Percentiles rank a stretch among this genome's conserved stretches.
These are phyloP conservation scores for Hippocampus mohnikei DNA, from an alignment of 2,113 vertebrate species.

Conservation along the genomic window DNA sequence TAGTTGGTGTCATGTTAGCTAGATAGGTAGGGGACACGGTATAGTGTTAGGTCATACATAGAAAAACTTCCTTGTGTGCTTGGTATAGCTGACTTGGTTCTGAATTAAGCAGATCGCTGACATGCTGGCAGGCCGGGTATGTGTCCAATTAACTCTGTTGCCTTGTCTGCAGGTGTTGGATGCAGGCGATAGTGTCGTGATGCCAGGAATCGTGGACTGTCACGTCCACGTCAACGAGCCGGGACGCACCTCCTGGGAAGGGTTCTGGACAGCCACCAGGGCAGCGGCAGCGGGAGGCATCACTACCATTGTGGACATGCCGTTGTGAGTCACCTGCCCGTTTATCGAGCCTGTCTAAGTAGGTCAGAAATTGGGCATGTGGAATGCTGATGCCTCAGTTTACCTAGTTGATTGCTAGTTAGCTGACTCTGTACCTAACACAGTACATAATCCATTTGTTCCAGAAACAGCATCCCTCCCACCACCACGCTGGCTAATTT, in stretches of 20 bases:
- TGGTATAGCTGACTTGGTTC: neutral
- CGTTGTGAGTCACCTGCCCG: conserved; percentile 61
- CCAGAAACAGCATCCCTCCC: conserved; percentile 76
- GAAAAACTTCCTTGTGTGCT: too few species aligned
- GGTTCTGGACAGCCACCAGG: conserved; percentile 75
- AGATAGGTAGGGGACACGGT: too few species aligned
- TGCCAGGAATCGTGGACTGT: conserved; percentile 79
- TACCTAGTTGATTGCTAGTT: too few species aligned
- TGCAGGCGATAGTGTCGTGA: conserved; percentile 76
- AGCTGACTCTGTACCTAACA: neutral
- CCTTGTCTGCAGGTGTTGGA: conserved; percentile 68
- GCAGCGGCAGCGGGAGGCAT: conserved; percentile 82
- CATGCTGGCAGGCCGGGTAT: neutral
- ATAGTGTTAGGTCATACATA: too few species aligned
- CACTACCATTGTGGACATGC: conserved; percentile 83
- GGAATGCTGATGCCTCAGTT: too few species aligned
- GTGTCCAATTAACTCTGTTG: neutral
- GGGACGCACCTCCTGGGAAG: conserved; percentile 76
- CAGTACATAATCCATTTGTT: neutral
- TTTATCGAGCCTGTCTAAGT: too few species aligned
- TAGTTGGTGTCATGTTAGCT: too few species aligned
- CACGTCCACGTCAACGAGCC: conserved; percentile 83
- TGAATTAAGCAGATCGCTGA: neutral
- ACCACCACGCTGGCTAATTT: conserved; percentile 75
- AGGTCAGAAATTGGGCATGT: too few species aligned